Evolutionary conservation across 2,797 vertebrate genomes (phyloP), one percentile per base, ranked within the genome.

Genomic region (Mycteria americana): DNA sequence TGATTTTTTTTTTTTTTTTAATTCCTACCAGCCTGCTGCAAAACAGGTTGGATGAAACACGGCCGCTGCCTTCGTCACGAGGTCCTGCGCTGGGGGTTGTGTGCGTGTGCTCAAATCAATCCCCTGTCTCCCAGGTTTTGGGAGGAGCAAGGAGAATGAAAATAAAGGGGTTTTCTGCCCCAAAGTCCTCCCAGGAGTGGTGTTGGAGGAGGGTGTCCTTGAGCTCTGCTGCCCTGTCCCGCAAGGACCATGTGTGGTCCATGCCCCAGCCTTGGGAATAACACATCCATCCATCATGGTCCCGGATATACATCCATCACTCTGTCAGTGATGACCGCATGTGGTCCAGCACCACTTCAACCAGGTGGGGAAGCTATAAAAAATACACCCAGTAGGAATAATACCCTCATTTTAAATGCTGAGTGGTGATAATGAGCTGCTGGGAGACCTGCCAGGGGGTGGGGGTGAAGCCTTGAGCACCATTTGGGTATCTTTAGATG

Each of bases 161-260:
- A 54, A 19, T 13, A 46, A 77, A 62, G 3, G 30, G 21, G 1
- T 0, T 45, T 87, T 72, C 54, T 85, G 37, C n/a, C 54, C 62
- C 54, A 10, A 0, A 28, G 9, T 25, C 73, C 11, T 70, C 22
- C 22, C 1, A 0, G 43, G 23, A 75, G 39, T 11, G 27, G 48
- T 67, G 37, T 18, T 63, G 72, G 75, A 77, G 68, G 39, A 76
- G 50, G 19, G 12, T 25, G 74, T 27, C 51, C 63, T 64, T 46
- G 31, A 46, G 31, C 7, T 53, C 25, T 79, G 59, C 46, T 59
- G 45, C 16, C 31, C 24, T 64, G 41, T 51, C 37, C 48, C 1
- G 0, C 2, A 4, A 11, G 72, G 60, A 35, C 23, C 2, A 0
- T 1, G 5, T 0, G 0, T 46, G 11, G 60, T 67, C 37, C 7